Conservation (phyloP, 2,888 invertebrate genomes). For the Agrilus mali region DNA sequence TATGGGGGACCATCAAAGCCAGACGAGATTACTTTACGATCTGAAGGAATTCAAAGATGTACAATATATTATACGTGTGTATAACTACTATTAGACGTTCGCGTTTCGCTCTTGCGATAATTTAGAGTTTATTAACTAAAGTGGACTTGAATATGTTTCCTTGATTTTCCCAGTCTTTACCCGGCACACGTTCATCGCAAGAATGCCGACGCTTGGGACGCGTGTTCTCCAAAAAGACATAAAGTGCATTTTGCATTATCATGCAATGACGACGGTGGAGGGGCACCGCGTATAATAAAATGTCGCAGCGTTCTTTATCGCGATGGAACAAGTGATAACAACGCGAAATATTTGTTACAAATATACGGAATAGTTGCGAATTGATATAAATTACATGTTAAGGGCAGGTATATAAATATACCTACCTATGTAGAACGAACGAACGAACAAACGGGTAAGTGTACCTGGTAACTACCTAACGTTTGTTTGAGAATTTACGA, state of each 20-base stretch:
- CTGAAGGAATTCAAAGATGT: too few relatives aligned
- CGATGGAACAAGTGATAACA: slow-evolving; percentile 12
- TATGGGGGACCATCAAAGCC: too few relatives aligned
- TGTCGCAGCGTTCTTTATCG: slow-evolving; percentile 12
- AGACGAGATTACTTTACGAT: too few relatives aligned
- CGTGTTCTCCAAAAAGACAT: background rate
- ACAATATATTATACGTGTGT: too few relatives aligned
- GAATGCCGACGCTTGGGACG: background rate
- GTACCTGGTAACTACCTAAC: too few relatives aligned
- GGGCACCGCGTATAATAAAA: slow-evolving; percentile 8
- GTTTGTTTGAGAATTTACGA: slow-evolving; percentile 7
- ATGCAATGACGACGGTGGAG: slow-evolving; percentile 1
- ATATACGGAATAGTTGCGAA: slow-evolving; percentile 13
- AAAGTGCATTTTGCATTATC: background rate
- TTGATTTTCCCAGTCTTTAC: background rate
- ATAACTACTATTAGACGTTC: too few relatives aligned
- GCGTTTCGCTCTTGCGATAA: too few relatives aligned
- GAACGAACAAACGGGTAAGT: too few relatives aligned
- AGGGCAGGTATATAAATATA: slow-evolving; percentile 13
- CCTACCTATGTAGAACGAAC: background rate
- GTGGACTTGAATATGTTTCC: too few relatives aligned
- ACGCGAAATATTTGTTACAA: slow-evolving; percentile 14
- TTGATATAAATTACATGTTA: slow-evolving; percentile 14
- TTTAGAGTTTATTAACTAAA: too few relatives aligned
- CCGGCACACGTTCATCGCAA: slow-evolving; percentile 5